Evolutionary conservation across 2,888 invertebrate genomes (phyloP), one percentile per base, ranked within the genome.

Genomic region (Hofmannophila pseudospretella): DNA sequence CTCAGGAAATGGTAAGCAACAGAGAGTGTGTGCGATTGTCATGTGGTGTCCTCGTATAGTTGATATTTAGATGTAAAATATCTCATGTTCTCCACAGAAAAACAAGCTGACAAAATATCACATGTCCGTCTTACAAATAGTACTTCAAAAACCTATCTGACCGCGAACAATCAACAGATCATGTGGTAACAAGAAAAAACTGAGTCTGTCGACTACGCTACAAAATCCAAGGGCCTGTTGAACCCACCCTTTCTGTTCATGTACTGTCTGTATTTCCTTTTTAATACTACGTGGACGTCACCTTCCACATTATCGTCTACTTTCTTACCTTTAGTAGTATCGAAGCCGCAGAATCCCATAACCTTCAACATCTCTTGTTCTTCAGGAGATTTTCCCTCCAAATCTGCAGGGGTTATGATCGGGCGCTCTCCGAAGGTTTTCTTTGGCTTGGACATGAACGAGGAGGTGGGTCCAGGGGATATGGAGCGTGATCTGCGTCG

Each of bases 191-290:
- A 32, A 31, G 20, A 39, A 40, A 39, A 39, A 38, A 36, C 5
- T 34, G 11, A 36, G 30, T 33, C 34, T 20, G 34, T 31, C 34
- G 27, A 13, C 62, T 88, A 96, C 49, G 97, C 96, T 49, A 98
- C 97, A 86, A 97, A 97, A 81, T 99, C 99, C 48, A 99, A 85
- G 26, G 99, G 99, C 67, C 99, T 90, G 81, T 99, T 99, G 82
- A 99, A 99, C 37, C 99, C 99, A 46, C 99, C 99, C 80, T 98
- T 97, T 45, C 99, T 90, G 81, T 99, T 99, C 99, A 99, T 99
- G 72, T 99, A 99, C 84, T 99, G 99, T 58, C 98, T 92, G 76
- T 98, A 98, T 84, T 98, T 96, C 58, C 99, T 89, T 85, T 98
- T 98, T 42, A 98, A 90, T 45, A 97, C 96, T 39, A 98, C 96